Percentiles rank a stretch among this genome's conserved stretches.
Conservation (phyloP, 2,888 invertebrate genomes). For the Epinotia ramella region DNA sequence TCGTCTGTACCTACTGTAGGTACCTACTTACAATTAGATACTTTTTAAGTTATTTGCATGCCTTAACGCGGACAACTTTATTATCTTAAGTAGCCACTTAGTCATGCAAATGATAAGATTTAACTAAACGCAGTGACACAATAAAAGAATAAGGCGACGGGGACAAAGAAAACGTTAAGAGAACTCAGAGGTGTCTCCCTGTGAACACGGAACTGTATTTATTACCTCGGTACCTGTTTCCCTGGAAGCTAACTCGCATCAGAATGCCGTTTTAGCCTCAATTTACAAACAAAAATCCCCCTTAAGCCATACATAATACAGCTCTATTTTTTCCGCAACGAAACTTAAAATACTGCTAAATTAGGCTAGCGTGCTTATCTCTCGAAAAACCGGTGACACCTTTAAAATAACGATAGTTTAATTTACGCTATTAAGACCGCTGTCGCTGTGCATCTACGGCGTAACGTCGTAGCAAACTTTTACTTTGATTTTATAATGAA, state of each 20-base stretch:
- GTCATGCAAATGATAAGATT: conserved; percentile 51
- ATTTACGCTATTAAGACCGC: conserved; percentile 46
- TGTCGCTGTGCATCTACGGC: conserved; percentile 24
- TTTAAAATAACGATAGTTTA: conserved; percentile 49
- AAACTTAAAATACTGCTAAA: background rate
- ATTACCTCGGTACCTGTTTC: conserved; percentile 48
- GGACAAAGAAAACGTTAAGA: conserved; percentile 50
- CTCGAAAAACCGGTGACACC: conserved; percentile 47
- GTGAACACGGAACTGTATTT: conserved; percentile 50
- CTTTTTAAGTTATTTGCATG: conserved; percentile 44
- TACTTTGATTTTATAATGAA: too few relatives aligned
- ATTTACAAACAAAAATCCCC: background rate
- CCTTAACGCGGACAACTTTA: conserved; percentile 43
- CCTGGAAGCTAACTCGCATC: background rate
- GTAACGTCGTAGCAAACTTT: background rate
- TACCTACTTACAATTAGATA: conserved; percentile 6
- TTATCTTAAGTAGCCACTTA: conserved; percentile 49
- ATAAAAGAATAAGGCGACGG: conserved; percentile 51
- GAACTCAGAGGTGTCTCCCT: conserved; percentile 37
- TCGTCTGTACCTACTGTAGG: background rate
- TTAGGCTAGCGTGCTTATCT: conserved; percentile 32
- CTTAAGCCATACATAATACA: background rate
- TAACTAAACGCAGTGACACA: conserved; percentile 51
- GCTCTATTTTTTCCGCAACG: background rate
- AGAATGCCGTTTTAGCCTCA: background rate